These are phyloP conservation scores for Tiliacea citrago DNA, from an alignment of 2,888 invertebrate species.

Conservation along the genomic window DNA sequence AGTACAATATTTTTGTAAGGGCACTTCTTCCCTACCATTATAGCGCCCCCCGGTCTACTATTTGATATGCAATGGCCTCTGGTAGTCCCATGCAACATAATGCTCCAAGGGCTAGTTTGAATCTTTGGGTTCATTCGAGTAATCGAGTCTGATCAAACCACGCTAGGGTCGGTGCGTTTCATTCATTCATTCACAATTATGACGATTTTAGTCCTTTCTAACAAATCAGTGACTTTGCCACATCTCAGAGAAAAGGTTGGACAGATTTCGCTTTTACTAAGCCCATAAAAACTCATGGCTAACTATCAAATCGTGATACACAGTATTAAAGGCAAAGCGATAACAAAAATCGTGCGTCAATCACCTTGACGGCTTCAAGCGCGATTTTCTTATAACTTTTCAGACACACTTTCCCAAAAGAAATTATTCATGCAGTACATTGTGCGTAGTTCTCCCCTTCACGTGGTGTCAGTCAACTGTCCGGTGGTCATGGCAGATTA, in stretches of 20 bases:
- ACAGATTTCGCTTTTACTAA: slow-evolving; percentile 40
- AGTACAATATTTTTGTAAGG: no score
- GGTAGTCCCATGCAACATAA: no score
- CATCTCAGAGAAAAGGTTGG: slow-evolving; percentile 17
- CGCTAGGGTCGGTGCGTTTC: no score
- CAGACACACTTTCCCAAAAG: slow-evolving; percentile 59
- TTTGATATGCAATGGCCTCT: no score
- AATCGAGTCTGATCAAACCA: no score
- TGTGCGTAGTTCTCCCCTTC: slow-evolving; percentile 42
- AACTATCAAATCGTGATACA: slow-evolving; percentile 57
- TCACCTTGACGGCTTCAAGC: slow-evolving; percentile 40
- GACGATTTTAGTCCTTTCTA: background rate
- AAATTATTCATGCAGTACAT: slow-evolving; percentile 57
- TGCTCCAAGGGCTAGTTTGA: no score
- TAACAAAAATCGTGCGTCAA: slow-evolving; percentile 57
- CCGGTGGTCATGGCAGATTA: slow-evolving; percentile 61
- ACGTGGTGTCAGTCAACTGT: slow-evolving; percentile 67
- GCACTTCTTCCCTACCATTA: no score
- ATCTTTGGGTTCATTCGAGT: no score
- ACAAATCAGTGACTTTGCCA: background rate
- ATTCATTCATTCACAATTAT: no score
- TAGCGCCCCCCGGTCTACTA: no score
- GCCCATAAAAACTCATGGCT: slow-evolving; percentile 56
- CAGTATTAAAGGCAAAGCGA: slow-evolving; percentile 49
- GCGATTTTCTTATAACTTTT: slow-evolving; percentile 61